Evolutionary conservation across 2,113 vertebrate genomes (phyloP).

Genomic region (Herpailurus yagouaroundi): DNA sequence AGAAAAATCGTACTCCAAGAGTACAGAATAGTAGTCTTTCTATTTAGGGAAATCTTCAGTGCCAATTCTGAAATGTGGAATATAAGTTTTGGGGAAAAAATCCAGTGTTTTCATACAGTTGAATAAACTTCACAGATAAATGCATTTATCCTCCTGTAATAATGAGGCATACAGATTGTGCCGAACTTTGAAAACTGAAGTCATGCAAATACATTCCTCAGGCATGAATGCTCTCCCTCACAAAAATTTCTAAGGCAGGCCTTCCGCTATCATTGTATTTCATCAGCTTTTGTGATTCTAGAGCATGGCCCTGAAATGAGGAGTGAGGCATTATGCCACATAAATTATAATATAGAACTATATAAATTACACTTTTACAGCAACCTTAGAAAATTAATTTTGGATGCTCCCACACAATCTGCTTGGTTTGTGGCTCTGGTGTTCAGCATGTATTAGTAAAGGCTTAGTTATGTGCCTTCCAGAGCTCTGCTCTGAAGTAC

Average conservation of each 20-base stretch:
- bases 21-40: constrained; percentile 25
- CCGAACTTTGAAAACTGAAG: constrained; percentile 36
- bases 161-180: constrained; percentile 19
- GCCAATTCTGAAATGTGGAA: constrained; percentile 23
- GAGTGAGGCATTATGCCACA: neutral
- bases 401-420: neutral
- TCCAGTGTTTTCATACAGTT: constrained; percentile 31
- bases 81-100: constrained; percentile 15
- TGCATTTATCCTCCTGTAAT: constrained; percentile 45
- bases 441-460: neutral
- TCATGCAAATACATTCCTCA: constrained; percentile 48
- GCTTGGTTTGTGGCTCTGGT: constrained; percentile 20
- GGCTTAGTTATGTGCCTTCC: neutral
- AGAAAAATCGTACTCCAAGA: neutral
- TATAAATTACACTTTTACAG: neutral
- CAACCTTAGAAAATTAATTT: neutral
- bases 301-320: neutral
- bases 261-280: neutral
- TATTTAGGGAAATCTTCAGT: constrained; percentile 8
- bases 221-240: neutral
- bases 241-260: constrained; percentile 26
- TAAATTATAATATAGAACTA: neutral
- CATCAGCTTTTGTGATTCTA: neutral
- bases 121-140: constrained; percentile 47
- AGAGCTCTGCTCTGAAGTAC: neutral